Evolutionary conservation across 2,888 invertebrate genomes (phyloP).

Genomic region (Scaeva pyrastri): DNA sequence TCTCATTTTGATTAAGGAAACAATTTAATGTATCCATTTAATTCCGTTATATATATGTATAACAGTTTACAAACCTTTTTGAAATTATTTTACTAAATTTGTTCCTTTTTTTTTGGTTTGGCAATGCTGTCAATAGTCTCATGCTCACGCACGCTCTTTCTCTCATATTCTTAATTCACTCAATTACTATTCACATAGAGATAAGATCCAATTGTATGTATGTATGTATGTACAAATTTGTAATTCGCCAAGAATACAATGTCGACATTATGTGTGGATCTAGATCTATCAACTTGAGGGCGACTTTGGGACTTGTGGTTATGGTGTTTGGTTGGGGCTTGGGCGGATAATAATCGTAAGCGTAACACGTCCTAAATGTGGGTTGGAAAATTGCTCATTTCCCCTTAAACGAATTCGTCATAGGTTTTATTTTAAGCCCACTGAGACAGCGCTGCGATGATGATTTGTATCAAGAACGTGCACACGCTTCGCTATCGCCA

Average conservation of each 20-base stretch:
- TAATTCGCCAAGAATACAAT: not conserved
- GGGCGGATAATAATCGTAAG: not conserved
- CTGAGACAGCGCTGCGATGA: slow-evolving; percentile 36
- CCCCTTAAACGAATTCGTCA: slow-evolving; percentile 69
- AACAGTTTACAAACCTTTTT: too few species aligned
- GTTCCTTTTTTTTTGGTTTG: not conserved
- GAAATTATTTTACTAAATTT: not conserved
- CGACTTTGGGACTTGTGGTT: not conserved
- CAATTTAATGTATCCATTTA: too few species aligned
- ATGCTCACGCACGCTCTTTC: not conserved
- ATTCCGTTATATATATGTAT: too few species aligned
- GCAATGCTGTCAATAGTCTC: not conserved
- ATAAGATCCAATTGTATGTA: not conserved
- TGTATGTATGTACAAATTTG: too few species aligned
- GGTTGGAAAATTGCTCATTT: slow-evolving; percentile 69
- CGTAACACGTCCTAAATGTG: slow-evolving; percentile 36
- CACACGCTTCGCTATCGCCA: too few species aligned
- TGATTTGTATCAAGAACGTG: slow-evolving; percentile 42
- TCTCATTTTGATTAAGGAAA: too few species aligned
- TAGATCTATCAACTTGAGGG: not conserved
- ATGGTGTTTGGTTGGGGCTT: too few species aligned
- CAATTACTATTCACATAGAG: not conserved
- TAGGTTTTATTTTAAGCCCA: slow-evolving; percentile 60
- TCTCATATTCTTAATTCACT: not conserved
- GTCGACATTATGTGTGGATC: slow-evolving; percentile 11